phyloP scores from a whole-genome alignment of 2,113 vertebrate genomes.

The Lepus europaeus region DNA sequence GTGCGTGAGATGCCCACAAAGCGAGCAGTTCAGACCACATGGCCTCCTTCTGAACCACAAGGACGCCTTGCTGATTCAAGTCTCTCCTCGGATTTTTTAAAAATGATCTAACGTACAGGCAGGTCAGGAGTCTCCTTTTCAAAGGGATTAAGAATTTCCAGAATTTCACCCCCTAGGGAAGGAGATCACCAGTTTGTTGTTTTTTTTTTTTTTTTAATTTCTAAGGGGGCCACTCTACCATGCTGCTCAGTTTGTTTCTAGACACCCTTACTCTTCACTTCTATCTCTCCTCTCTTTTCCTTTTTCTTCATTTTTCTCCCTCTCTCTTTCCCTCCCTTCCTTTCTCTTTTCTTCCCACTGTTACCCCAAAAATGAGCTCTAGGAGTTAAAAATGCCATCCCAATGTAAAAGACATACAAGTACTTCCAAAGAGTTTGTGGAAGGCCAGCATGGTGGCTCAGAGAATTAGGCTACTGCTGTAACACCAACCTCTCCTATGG shows the following conservation, averaged over 20 bases:
- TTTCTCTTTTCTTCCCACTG: not conserved
- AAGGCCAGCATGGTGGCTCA: too few species aligned
- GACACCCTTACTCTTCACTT: not conserved
- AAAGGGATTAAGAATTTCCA: not conserved
- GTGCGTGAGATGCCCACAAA: not conserved
- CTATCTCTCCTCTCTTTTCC: not conserved
- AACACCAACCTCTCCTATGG: too few species aligned
- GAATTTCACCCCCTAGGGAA: not conserved
- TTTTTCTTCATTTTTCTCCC: not conserved
- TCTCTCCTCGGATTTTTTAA: not conserved
- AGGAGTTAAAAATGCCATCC: not conserved
- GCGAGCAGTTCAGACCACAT: not conserved
- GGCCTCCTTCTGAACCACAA: not conserved
- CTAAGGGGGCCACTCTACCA: accelerated
- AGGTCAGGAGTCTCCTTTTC: not conserved
- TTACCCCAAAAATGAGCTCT: not conserved
- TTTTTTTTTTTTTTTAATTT: not conserved
- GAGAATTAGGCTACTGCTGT: too few species aligned
- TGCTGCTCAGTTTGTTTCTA: not conserved
- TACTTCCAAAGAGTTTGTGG: too few species aligned
- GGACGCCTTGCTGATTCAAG: not conserved
- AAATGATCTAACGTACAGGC: not conserved
- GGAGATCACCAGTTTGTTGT: too few species aligned
- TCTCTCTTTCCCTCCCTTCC: not conserved
- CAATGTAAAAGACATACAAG: not conserved